Base-by-base conservation (phyloP, 2,797 vertebrate species). In the Apodemus agrarius region DNA sequence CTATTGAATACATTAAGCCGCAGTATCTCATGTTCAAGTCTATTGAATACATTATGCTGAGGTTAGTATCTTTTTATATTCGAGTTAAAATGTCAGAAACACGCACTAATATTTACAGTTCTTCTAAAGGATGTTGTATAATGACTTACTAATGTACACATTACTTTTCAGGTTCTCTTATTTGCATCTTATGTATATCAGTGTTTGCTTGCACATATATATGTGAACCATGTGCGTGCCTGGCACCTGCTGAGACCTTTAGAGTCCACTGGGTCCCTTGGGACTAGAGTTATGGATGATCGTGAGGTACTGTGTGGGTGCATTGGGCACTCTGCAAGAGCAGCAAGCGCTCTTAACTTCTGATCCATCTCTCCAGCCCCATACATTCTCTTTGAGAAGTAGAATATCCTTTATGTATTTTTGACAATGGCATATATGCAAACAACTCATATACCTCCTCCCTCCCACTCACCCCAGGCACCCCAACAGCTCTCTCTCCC, bases 1-100 rank as follows among this genome's bases (percentile, higher is more conserved):
- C 99, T 99, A 99, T 99, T 99, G 99, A 99, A 99, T 99, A 99
- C 99, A 99, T 99, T 98, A 99, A 99, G 99, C 99, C 99, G 99
- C 98, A 99, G 98, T 97, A 98, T 98, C 98, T 98, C 98, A 98
- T 99, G 99, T 99, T 99, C 99, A 99, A 99, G 99, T 99, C 99
- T 75, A 75, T 43, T 43, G 26, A 74, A 22, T 40, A 74, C 8
- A 40, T 40, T 75, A 43, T 13, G 72, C 22, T 40, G 37, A n/a
- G n/a, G n/a, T n/a, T 43, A 29, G 43, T 29, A 76, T 29, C 40
- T 67, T 29, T 24, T 67, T 34, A 87, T 1, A 2, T 11, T 87
- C 14, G 26, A 54, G 46, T 72, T 72, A 40, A 98, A 99, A 99
- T 98, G 98, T 99, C 99, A 99, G 99, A 99, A 99, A 37, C 22